Conservation (phyloP, 2,797 vertebrate species). For the Merluccius polli region DNA sequence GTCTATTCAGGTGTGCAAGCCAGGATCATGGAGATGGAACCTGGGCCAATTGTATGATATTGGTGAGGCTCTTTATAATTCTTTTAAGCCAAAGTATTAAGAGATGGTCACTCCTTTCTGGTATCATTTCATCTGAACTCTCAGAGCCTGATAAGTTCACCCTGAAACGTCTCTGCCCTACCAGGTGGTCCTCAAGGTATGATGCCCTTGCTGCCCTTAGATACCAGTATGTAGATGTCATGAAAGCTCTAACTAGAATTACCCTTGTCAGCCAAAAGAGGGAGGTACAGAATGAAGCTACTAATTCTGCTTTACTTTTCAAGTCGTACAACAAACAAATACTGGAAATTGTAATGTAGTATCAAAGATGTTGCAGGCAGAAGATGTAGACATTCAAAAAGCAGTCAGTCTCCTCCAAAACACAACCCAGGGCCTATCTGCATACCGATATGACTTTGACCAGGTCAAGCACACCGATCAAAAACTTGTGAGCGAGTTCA, state of each 20-base stretch:
- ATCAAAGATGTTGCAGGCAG: constrained; percentile 14
- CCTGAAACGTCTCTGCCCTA: not conserved
- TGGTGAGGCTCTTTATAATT: not conserved
- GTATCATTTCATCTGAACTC: not conserved
- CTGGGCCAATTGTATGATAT: not conserved
- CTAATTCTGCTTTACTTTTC: constrained; percentile 11
- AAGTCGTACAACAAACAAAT: constrained; percentile 5
- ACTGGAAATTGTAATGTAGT: constrained; percentile 10
- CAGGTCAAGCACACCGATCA: constrained; percentile 16
- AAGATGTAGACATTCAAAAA: constrained; percentile 9
- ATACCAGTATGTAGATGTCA: constrained; percentile 11
- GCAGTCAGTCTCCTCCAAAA: constrained; percentile 12
- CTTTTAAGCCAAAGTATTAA: not conserved
- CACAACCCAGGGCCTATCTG: not conserved
- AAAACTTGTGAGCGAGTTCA: constrained; percentile 3
- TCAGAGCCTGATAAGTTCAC: not conserved
- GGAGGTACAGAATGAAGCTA: constrained; percentile 8
- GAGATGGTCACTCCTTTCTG: not conserved
- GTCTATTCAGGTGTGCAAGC: constrained; percentile 19
- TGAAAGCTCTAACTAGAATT: constrained; percentile 9
- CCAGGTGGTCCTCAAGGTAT: constrained; percentile 9
- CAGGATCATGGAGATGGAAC: constrained; percentile 10
- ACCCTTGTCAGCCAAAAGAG: constrained; percentile 7
- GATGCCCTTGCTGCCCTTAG: constrained; percentile 5
- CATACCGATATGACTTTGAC: constrained; percentile 10